Base-by-base conservation (phyloP, 2,888 invertebrate species). In the Prosopocoilus inquinatus region DNA sequence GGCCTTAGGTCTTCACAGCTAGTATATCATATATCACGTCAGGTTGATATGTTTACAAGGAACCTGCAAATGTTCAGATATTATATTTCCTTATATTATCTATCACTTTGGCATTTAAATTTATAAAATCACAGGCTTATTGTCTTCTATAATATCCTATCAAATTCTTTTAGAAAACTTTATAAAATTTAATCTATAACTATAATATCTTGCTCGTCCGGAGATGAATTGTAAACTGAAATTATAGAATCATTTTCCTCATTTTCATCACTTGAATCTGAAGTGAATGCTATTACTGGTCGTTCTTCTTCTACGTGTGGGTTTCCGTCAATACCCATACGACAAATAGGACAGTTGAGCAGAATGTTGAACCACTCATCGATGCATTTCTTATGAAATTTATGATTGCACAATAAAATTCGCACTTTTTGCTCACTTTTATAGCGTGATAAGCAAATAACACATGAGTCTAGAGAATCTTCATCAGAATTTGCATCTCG, bases 81-180 rank as follows among this genome's bases (percentile, higher is more conserved):
- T 28, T 28, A 3, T 28, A 28, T 28, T 28, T 28, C 20, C 20
- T 28, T 28, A 28, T 28, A 28, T 28, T 28, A 28, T 28, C 20
- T 28, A 71, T 84, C 86, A 12, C 35, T 39, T 62, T 69, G 41
- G 41, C 15, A 15, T 15, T 41, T 9, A 11, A 12, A 11, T 15
- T 41, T 9, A 15, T 9, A 11, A 41, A 41, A 41, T 41, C 41
- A 41, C 41, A 41, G 41, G 15, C 41, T 13, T 41, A 41, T 13
- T 15, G 41, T 41, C 41, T 11, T 41, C 13, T 36, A 36, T 15
- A 15, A 16, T 15, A 15, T 41, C 11, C 16, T 41, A 11, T 41
- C 13, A 11, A 12, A 38, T 38, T 38, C 5, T 15, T 41, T 15
- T 11, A 9, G 2, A 41, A 41, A 16, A 13, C 16, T 15, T 9